phyloP scores from a whole-genome alignment of 2,113 vertebrate genomes.

The Chloroceryle aenea region DNA sequence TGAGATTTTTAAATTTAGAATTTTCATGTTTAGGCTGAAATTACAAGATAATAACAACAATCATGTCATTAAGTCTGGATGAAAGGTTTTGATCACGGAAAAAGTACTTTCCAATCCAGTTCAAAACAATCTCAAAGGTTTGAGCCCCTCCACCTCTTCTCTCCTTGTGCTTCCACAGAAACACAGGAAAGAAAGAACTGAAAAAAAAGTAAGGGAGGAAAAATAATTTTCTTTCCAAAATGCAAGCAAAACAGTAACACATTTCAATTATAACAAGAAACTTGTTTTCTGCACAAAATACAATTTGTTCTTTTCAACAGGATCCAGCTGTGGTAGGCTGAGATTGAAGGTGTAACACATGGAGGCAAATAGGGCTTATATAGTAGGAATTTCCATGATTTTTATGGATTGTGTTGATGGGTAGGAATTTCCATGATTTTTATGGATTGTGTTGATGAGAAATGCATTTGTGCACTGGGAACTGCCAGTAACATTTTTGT shows the following conservation, averaged over 20 bases:
- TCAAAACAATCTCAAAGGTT: background rate
- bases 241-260: background rate
- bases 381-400: background rate
- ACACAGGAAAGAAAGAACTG: background rate
- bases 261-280: background rate
- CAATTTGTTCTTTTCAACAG: background rate
- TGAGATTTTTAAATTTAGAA: constrained; percentile 11
- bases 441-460: background rate
- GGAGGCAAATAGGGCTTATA: background rate
- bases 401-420: background rate
- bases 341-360: background rate
- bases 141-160: background rate
- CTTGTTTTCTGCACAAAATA: background rate
- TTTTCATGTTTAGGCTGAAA: background rate
- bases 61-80: background rate
- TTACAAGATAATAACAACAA: constrained; percentile 8
- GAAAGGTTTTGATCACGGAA: background rate
- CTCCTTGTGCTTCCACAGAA: background rate
- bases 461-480: background rate
- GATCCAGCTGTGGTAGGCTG: background rate
- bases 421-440: background rate
- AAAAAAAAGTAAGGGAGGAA: background rate
- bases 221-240: background rate
- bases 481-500: background rate
- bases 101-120: constrained; percentile 10